A percentile compares a stretch with the other conserved stretches of the same genome.
phyloP scores from a whole-genome alignment of 1,140 invertebrate genomes.

The Macrostomum lignano region DNA sequence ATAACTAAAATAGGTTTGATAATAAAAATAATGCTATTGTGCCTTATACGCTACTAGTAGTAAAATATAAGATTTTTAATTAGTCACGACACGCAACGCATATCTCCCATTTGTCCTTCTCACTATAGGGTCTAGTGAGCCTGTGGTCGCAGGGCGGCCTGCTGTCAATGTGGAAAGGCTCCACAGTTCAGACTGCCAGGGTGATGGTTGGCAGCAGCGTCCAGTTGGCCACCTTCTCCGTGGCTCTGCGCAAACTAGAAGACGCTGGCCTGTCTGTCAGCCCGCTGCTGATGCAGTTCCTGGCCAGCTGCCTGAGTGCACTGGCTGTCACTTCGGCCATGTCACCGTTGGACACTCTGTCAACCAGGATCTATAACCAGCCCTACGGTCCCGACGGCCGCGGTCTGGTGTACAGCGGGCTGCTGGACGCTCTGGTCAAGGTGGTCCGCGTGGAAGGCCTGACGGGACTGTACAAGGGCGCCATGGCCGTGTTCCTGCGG shows the following conservation, averaged over 20 bases:
- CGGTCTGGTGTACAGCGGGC: conserved; percentile 35
- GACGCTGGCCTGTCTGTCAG: conserved; percentile 18
- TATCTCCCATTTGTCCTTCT: no score
- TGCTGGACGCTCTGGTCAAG: conserved; percentile 40
- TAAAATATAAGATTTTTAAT: no score
- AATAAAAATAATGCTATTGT: no score
- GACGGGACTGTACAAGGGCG: conserved; percentile 51
- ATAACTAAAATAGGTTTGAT: no score
- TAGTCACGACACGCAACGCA: no score
- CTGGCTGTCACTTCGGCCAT: conserved; percentile 46
- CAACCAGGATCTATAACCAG: conserved; percentile 66
- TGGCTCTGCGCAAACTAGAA: conserved; percentile 14
- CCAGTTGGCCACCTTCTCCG: conserved; percentile 49
- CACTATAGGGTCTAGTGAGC: no score
- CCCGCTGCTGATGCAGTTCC: conserved; percentile 31
- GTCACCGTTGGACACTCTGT: conserved; percentile 62
- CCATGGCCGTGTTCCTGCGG: conserved; percentile 44
- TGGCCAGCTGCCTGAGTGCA: conserved; percentile 36
- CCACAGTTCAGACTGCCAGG: conserved; percentile 12
- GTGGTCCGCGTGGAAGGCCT: conserved; percentile 43
- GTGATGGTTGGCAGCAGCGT: conserved; percentile 50
- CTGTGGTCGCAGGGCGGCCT: no score
- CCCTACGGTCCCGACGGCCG: conserved; percentile 13
- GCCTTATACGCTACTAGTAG: no score
- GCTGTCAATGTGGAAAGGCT: no score